Evolutionary conservation across 2,113 vertebrate species (phyloP).

Genomic region (Zosterops japonicus): DNA sequence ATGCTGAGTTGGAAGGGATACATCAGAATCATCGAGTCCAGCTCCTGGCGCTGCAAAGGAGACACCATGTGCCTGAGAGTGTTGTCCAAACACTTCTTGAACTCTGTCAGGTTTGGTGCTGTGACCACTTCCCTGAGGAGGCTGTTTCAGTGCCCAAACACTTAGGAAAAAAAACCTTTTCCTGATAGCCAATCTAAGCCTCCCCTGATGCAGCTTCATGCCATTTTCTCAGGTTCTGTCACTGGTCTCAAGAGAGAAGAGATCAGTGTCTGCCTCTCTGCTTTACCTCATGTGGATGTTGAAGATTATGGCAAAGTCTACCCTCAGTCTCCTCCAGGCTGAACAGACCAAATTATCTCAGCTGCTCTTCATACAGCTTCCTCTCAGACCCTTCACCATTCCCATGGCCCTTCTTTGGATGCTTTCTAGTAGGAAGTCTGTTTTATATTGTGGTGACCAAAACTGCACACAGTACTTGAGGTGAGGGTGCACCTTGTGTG

Average conservation of each 20-base stretch:
- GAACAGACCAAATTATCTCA: neutral
- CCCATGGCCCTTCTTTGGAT: neutral
- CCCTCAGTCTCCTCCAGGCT: neutral
- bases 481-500: neutral
- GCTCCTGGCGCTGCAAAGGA: neutral
- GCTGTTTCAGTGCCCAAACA: neutral
- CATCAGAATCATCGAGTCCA: rapidly evolving
- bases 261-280: neutral
- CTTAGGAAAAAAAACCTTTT: neutral
- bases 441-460: neutral
- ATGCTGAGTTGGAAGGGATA: neutral
- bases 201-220: neutral
- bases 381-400: neutral
- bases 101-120: neutral
- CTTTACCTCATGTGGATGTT: neutral
- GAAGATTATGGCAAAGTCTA: neutral
- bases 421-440: neutral
- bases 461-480: neutral
- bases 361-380: neutral
- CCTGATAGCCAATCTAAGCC: neutral
- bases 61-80: neutral
- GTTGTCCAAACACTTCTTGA: neutral
- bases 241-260: neutral
- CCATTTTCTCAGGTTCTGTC: rapidly evolving
- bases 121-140: neutral